These are phyloP conservation scores for Cheilosia urbana DNA, from an alignment of 2,888 invertebrate species.

Conservation along the genomic window DNA sequence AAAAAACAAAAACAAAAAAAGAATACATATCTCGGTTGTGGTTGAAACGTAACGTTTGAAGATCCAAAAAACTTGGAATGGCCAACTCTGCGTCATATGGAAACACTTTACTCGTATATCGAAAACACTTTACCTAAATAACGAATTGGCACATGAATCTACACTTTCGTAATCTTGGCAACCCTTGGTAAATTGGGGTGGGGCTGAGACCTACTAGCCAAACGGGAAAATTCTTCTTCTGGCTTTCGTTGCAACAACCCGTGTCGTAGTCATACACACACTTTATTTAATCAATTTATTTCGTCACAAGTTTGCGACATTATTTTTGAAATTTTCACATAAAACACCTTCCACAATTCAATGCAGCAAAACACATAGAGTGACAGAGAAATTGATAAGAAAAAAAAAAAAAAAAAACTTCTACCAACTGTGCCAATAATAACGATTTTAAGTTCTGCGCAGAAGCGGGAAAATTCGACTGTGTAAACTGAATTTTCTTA, in stretches of 20 bases:
- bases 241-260: neutral
- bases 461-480: slow-evolving; percentile 48
- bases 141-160: slow-evolving; percentile 15
- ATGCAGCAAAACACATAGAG: slow-evolving; percentile 13
- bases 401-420: slow-evolving; percentile 23
- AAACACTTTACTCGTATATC: neutral
- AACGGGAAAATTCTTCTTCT: neutral
- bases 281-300: neutral
- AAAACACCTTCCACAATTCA: neutral
- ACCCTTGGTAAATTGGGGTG: slow-evolving; percentile 61
- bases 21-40: neutral
- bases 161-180: slow-evolving; percentile 52
- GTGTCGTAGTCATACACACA: neutral
- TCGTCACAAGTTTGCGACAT: neutral
- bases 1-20: neutral
- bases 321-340: neutral
- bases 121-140: slow-evolving; percentile 10
- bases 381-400: slow-evolving; percentile 41
- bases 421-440: slow-evolving; percentile 55
- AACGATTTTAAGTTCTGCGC: slow-evolving; percentile 60
- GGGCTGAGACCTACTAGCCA: slow-evolving; percentile 47
- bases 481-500: slow-evolving; percentile 34
- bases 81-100: slow-evolving; percentile 18
- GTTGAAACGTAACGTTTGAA: neutral
- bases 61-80: neutral